A percentile compares a stretch with the other conserved stretches of the same genome.
These are phyloP conservation scores for Propsilocerus akamusi DNA, from an alignment of 1,140 invertebrate species.

Conservation along the genomic window DNA sequence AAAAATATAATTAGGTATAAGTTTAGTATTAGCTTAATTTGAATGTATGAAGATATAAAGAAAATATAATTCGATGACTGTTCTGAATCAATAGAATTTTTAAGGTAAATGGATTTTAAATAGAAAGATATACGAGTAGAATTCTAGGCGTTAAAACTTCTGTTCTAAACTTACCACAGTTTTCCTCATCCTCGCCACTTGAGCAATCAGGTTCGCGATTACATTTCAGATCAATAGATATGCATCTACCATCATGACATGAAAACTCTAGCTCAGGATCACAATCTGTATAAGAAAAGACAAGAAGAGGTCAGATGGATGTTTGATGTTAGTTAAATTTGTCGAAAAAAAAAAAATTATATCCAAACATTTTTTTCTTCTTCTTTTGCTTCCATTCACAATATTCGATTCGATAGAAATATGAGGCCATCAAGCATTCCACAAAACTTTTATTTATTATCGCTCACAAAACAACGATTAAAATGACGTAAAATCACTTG, in stretches of 20 bases:
- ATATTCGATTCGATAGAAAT: too few relatives aligned
- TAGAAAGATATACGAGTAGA: not conserved
- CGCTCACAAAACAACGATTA: too few relatives aligned
- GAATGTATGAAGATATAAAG: constrained; percentile 3
- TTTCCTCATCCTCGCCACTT: constrained; percentile 37
- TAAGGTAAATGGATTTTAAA: not conserved
- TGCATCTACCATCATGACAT: constrained; percentile 42
- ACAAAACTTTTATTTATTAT: too few relatives aligned
- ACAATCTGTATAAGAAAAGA: constrained; percentile 29
- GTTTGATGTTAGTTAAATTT: too few relatives aligned
- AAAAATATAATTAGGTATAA: not conserved
- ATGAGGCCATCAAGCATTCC: too few relatives aligned
- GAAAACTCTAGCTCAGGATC: constrained; percentile 35
- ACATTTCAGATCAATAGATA: constrained; percentile 36
- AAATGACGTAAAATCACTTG: too few relatives aligned
- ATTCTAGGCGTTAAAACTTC: constrained; percentile 2
- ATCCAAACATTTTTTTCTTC: too few relatives aligned
- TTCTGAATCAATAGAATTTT: not conserved
- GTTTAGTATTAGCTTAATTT: not conserved
- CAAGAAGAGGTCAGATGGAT: too few relatives aligned
- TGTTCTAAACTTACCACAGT: constrained; percentile 31
- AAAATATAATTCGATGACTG: not conserved
- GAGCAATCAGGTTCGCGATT: constrained; percentile 38
- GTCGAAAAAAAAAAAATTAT: too few relatives aligned
- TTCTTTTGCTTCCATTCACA: too few relatives aligned